Evolutionary conservation across 1,140 invertebrate species (phyloP).

Genomic region (Bombus cullumanus): DNA sequence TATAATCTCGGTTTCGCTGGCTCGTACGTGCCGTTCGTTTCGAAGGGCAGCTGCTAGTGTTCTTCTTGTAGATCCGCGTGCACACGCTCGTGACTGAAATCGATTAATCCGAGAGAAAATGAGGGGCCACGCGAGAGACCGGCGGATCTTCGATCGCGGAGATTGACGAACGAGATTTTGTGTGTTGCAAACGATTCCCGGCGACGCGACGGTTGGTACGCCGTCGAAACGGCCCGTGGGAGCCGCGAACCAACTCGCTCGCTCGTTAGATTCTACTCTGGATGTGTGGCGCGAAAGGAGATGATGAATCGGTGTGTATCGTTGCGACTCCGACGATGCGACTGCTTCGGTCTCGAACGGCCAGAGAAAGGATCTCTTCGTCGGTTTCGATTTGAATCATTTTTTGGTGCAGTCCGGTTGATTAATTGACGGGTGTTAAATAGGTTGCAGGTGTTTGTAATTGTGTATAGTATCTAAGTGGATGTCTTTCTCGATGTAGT

Average conservation of each 20-base stretch:
- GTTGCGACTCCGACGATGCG: not conserved
- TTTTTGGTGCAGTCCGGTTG: not conserved
- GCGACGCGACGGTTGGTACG: not conserved
- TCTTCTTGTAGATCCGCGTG: constrained; percentile 63
- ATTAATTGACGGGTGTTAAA: not conserved
- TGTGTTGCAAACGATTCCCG: not conserved
- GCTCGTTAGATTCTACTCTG: not conserved
- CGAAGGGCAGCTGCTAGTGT: constrained; percentile 75
- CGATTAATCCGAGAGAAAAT: constrained; percentile 65
- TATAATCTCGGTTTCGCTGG: constrained; percentile 77
- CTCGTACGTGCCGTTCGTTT: constrained; percentile 73
- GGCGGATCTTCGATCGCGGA: constrained; percentile 48
- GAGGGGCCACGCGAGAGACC: constrained; percentile 38
- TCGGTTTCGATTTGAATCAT: not conserved
- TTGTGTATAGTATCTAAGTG: not conserved
- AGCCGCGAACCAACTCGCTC: not conserved
- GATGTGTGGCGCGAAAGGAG: not conserved
- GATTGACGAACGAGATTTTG: constrained; percentile 64
- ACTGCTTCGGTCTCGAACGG: not conserved
- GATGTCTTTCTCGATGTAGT: not conserved
- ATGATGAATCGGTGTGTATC: constrained; percentile 1
- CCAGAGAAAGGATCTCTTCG: not conserved
- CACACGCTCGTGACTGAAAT: constrained; percentile 66
- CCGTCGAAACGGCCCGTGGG: not conserved
- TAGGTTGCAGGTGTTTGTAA: constrained; percentile 3